phyloP scores from a whole-genome alignment of 2,888 invertebrate species.

The Caenorhabditis sp. region DNA sequence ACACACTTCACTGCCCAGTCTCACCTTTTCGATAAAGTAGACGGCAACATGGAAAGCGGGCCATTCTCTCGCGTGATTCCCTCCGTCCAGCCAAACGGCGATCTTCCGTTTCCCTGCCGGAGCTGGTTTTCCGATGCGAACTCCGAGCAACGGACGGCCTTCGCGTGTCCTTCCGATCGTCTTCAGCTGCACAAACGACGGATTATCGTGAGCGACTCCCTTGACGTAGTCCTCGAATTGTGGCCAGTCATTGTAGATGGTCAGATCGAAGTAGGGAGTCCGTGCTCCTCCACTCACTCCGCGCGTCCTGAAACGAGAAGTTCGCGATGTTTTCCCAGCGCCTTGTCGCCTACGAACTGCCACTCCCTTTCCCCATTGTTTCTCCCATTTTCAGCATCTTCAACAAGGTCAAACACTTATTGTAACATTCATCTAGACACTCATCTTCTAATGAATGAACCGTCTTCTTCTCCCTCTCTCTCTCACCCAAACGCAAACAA shows the following conservation, averaged over 20 bases:
- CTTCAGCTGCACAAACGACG: conserved; percentile 73
- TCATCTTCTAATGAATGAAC: background rate
- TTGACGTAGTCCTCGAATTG: conserved; percentile 75
- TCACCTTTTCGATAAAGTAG: conserved; percentile 82
- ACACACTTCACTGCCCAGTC: background rate
- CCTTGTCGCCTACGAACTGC: background rate
- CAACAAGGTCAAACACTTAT: conserved; percentile 8
- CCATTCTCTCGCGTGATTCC: conserved; percentile 82
- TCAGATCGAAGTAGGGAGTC: conserved; percentile 71
- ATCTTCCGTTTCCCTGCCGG: conserved; percentile 70
- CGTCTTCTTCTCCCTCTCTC: background rate
- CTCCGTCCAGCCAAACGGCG: conserved; percentile 81
- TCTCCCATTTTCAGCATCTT: background rate
- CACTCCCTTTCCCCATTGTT: conserved; percentile 11
- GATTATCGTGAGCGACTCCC: conserved; percentile 73
- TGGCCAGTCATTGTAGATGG: conserved; percentile 76
- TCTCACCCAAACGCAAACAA: conserved; percentile 27
- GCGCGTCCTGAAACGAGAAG: conserved; percentile 18
- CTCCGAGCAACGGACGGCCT: conserved; percentile 74
- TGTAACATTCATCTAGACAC: background rate
- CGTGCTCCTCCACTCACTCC: conserved; percentile 42
- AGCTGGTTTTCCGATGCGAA: conserved; percentile 70
- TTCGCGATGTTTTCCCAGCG: background rate
- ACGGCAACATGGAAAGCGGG: conserved; percentile 81
- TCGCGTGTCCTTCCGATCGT: conserved; percentile 74